A percentile compares a stretch with the other conserved stretches of the same genome.
These are phyloP conservation scores for Eospalax fontanierii DNA, from an alignment of 2,797 vertebrate species.

Conservation along the genomic window DNA sequence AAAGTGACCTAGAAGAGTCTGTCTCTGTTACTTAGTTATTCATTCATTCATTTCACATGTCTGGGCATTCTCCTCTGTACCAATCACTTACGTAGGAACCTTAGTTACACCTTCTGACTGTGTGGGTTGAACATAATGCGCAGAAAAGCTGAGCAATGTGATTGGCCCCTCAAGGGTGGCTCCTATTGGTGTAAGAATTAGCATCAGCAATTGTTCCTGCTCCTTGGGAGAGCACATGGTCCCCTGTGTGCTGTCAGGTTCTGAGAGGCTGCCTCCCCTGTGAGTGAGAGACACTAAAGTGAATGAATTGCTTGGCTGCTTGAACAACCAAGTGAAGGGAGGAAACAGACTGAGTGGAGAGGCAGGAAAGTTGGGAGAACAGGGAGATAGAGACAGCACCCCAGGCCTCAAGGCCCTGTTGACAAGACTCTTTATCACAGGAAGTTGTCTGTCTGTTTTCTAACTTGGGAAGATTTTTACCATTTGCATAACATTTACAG, in stretches of 20 bases:
- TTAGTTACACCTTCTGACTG: not conserved
- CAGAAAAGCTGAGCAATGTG: not conserved
- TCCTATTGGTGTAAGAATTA: not conserved
- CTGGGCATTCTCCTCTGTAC: not conserved
- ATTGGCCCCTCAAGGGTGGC: not conserved
- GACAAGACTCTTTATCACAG: not conserved
- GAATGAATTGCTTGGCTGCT: not conserved
- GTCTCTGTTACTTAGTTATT: not conserved
- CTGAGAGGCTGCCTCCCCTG: not conserved
- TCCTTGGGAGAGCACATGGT: not conserved
- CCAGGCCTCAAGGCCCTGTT: too few relatives aligned
- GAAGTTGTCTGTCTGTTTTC: not conserved
- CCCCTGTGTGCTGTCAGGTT: not conserved
- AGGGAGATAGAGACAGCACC: not conserved
- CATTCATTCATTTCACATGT: not conserved
- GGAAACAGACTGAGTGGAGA: not conserved
- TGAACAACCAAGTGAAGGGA: not conserved
- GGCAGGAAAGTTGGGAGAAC: not conserved
- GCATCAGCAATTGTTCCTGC: not conserved
- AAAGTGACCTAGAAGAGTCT: not conserved
- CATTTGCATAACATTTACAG: not conserved
- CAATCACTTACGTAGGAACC: not conserved
- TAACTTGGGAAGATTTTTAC: not conserved
- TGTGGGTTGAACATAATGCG: not conserved
- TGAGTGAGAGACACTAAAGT: not conserved